Base-by-base conservation (phyloP, 2,113 vertebrate species). In the Agelaius phoeniceus region DNA sequence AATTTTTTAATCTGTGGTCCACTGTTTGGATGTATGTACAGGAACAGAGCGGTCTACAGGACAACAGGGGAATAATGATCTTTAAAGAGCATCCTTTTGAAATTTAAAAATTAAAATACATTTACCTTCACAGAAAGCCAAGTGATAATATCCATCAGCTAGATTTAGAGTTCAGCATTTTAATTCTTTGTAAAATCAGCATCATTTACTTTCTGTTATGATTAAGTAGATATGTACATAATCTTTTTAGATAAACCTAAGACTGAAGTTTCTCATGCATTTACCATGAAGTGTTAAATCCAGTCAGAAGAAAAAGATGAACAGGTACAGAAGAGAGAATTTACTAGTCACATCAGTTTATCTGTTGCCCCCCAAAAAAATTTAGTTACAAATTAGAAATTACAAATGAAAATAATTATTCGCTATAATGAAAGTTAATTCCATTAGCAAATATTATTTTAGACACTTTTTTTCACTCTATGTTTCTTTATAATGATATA, bases 61-160 rank as follows among this genome's bases (percentile, higher is more conserved):
- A 84, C 21, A 84, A 58, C 0, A 7, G 31, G 2, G 6, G 4
- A 7, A 6, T 10, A 48, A 49, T 51, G 33, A 54, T 27, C 43
- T 44, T 75, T 52, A 59, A 55, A 61, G 23, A 68, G 15, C 9
- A 81, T 72, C 66, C 6, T 19, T 83, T 23, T 18, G 3, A 68
- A 46, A 93, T 57, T 65, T 46, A 61, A 90, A 87, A 84, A 79
- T 26, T 27, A 44, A 91, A 82, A 24, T 1, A 0, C 11, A 44
- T 49, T 90, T 28, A 54, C 22, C 14, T 67, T 37, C 3, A 0
- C 15, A 57, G 68, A 89, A 87, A 89, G 22, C 9, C 26, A 74
- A 74, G 18, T 33, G 52, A 57, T 6, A 93, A 78, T 20, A 75
- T 6, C 57, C 10, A 72, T 20, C n/a, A 83, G 15, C 16, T 63